Base-by-base conservation (phyloP, 2,888 invertebrate genomes). In the Athetis lepigone region DNA sequence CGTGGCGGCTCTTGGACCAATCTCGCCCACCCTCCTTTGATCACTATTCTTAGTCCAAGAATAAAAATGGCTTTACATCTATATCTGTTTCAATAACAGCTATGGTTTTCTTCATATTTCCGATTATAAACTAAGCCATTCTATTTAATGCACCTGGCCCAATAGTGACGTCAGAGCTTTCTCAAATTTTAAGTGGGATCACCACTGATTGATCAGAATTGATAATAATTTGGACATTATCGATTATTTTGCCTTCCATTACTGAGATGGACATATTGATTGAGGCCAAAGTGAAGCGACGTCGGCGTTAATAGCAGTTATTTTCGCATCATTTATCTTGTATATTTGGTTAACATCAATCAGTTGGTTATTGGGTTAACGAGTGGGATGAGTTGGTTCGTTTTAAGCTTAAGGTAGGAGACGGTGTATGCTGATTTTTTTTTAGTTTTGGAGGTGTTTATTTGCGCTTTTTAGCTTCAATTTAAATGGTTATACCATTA, bases 301-400 rank as follows among this genome's bases (percentile, higher is more conserved):
- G 57, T 55, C 7, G 69, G 69, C 74, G 54, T 55, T 74, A 69
- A 72, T 59, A 64, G 69, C 58, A 69, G 59, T 74, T 19, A 63
- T 74, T 74, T 72, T 69, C 58, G 29, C 74, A 59, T 64, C 58
- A 63, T 58, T 63, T 63, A 69, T 58, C 45, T 58, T 8, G 33
- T 64, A 64, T 64, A 56, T 66, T 66, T 5, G 45, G 46, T 55
- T 19, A 55, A 56, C 55, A 72, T 69, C 37, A 63, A 72, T 74
- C 69, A 74, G 40, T 63, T 39, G 6, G 51, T 40, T 25, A 37
- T 33, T 0, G 23, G 23, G 13, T 25, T 23, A 51, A 46, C 43
- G 42, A 58, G 16, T 67, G 46, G 23, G 25, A 23, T 40, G 16
- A 33, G 29, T 33, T 13, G 13, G 33, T 45, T 71, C 7, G 19